Evolutionary conservation across 2,888 invertebrate species (phyloP), one percentile per base, ranked within the genome.

Genomic region (Hirtodrosophila duncani): DNA sequence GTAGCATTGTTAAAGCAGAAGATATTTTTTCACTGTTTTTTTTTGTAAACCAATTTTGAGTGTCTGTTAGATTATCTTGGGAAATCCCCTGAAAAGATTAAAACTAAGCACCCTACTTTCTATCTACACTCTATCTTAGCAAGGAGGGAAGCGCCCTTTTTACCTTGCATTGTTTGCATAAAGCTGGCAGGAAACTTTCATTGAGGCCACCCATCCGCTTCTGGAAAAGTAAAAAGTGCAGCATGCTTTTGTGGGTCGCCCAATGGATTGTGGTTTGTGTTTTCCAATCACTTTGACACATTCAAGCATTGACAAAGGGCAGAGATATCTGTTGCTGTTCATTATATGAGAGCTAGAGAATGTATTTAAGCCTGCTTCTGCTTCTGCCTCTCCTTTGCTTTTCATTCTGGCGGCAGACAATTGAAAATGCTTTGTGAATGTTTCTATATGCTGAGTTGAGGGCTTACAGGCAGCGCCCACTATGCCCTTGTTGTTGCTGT

Each of bases 361-460:
- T n/a, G n/a, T n/a, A n/a, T n/a, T n/a, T n/a, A n/a, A n/a, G n/a
- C n/a, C n/a, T n/a, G n/a, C n/a, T n/a, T n/a, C n/a, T n/a, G n/a
- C n/a, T n/a, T n/a, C n/a, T n/a, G n/a, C n/a, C n/a, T n/a, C n/a
- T n/a, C n/a, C n/a, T n/a, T n/a, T n/a, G n/a, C n/a, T n/a, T n/a
- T n/a, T n/a, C n/a, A n/a, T n/a, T n/a, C n/a, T n/a, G n/a, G n/a
- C n/a, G n/a, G 4, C 20, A 27, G 26, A 27, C 38, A 45, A 29
- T 7, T 36, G 30, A 42, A 26, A 58, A 45, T 29, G 42, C 45
- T n/a, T 29, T 36, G 67, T 67, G 67, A 65, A 67, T 67, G 65
- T 63, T 46, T 58, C 50, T 63, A 26, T 64, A 34, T 53, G 67
- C 53, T 48, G 51, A 67, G 56, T 49, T 45, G 24, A 57, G 48